These are phyloP conservation scores for Parapristionchus giblindavisi DNA, from an alignment of 2,888 invertebrate genomes.

Conservation along the genomic window DNA sequence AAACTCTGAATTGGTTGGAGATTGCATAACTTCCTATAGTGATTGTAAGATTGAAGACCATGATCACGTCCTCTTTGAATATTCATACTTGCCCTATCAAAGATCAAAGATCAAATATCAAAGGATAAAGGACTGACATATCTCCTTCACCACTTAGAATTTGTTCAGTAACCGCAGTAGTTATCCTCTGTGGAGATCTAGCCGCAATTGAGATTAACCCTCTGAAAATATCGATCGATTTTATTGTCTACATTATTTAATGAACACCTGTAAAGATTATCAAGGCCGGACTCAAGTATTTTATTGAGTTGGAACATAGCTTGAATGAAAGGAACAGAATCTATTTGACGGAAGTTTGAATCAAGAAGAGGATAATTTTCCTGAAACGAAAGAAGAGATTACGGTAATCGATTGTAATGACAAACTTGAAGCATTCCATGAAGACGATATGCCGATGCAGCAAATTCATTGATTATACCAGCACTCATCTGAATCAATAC, in stretches of 20 bases:
- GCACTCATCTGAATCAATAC: slow-evolving; percentile 79
- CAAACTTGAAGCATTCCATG: slow-evolving; percentile 91
- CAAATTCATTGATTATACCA: slow-evolving; percentile 90
- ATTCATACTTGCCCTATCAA: slow-evolving; percentile 82
- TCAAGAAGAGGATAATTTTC: slow-evolving; percentile 63
- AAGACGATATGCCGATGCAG: slow-evolving; percentile 90
- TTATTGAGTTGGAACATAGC: slow-evolving; percentile 47
- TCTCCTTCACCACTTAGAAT: slow-evolving; percentile 74
- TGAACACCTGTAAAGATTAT: slow-evolving; percentile 84
- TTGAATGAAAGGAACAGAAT: slow-evolving; percentile 56
- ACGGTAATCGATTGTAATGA: too few species aligned
- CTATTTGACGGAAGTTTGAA: slow-evolving; percentile 51
- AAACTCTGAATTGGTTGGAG: slow-evolving; percentile 77
- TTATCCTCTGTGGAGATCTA: slow-evolving; percentile 81
- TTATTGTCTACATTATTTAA: background rate
- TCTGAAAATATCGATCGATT: slow-evolving; percentile 74
- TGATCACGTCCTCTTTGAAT: slow-evolving; percentile 84
- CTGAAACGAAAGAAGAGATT: slow-evolving; percentile 36
- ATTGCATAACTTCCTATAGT: slow-evolving; percentile 87
- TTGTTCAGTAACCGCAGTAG: slow-evolving; percentile 77
- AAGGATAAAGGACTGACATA: slow-evolving; percentile 71
- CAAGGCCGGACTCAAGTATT: slow-evolving; percentile 79
- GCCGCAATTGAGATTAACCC: slow-evolving; percentile 89
- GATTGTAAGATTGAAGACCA: slow-evolving; percentile 84
- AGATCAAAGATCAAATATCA: background rate